Conservation (phyloP, 2,113 vertebrate species). For the Typhlomys cinereus region DNA sequence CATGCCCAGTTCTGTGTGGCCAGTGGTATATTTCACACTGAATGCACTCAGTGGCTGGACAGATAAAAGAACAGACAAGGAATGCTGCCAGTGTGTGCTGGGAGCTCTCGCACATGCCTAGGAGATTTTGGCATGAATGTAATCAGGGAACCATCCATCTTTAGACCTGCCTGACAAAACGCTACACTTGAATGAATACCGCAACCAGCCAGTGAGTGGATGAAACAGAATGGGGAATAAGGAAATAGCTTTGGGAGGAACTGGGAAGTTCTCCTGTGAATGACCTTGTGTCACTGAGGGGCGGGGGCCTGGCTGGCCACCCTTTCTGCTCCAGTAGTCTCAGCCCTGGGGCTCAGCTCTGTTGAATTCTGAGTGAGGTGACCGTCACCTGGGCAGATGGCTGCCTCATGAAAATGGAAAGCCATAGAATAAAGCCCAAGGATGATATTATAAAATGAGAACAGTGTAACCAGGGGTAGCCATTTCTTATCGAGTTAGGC, state of each 20-base stretch:
- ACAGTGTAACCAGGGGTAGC: not conserved
- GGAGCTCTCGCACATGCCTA: no score
- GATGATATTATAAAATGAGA: not conserved
- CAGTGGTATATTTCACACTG: not conserved
- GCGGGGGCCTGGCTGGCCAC: not conserved
- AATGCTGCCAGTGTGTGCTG: not conserved
- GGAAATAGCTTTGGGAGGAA: not conserved
- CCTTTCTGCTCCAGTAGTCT: not conserved
- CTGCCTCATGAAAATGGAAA: not conserved
- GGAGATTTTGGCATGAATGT: not conserved
- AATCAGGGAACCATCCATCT: not conserved
- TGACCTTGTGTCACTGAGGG: not conserved
- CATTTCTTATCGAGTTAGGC: not conserved
- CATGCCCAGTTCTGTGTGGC: not conserved
- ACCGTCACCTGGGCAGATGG: not conserved
- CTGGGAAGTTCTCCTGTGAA: not conserved
- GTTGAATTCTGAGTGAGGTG: not conserved
- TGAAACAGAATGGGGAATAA: not conserved
- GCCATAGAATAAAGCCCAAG: not conserved
- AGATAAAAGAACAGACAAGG: not conserved
- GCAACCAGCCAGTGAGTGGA: not conserved
- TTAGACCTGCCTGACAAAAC: not conserved
- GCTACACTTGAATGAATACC: not conserved
- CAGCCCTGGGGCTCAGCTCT: not conserved
- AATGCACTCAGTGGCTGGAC: not conserved